Conservation (phyloP, 2,797 vertebrate genomes). For the Megalops cyprinoides region DNA sequence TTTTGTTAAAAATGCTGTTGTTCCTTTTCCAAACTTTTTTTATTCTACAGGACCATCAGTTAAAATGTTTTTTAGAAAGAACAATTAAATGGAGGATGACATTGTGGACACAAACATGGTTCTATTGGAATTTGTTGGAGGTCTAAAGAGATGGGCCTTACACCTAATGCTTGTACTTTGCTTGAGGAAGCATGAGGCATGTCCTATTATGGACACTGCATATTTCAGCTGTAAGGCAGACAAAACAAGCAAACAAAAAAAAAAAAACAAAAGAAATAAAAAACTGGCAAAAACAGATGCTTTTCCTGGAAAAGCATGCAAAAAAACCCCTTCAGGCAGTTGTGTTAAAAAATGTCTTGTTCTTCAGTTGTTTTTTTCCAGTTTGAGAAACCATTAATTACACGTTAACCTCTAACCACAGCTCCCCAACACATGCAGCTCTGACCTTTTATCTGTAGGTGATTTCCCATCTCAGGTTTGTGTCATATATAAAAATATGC, state of each 20-base stretch:
- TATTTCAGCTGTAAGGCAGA: not conserved
- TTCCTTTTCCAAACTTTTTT: too few relatives aligned
- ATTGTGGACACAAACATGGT: too few relatives aligned
- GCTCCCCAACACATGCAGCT: not conserved
- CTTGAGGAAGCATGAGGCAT: not conserved
- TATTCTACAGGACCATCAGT: too few relatives aligned
- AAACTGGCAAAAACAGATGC: not conserved
- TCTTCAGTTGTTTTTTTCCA: not conserved
- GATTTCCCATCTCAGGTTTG: too few relatives aligned
- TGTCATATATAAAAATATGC: not conserved
- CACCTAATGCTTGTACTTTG: too few relatives aligned
- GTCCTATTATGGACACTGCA: too few relatives aligned
- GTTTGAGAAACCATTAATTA: not conserved
- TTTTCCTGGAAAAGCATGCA: not conserved
- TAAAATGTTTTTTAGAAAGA: too few relatives aligned
- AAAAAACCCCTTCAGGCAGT: not conserved
- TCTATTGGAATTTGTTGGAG: too few relatives aligned
- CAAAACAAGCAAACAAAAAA: too few relatives aligned
- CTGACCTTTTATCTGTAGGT: not conserved
- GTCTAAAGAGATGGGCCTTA: too few relatives aligned
- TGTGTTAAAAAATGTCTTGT: not conserved
- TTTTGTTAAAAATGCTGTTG: too few relatives aligned
- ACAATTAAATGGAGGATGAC: too few relatives aligned
- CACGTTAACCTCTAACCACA: not conserved
- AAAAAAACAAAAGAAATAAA: not conserved